Evolutionary conservation across 2,888 invertebrate species (phyloP), one percentile per base, ranked within the genome.

Genomic region (Erynnis tages): DNA sequence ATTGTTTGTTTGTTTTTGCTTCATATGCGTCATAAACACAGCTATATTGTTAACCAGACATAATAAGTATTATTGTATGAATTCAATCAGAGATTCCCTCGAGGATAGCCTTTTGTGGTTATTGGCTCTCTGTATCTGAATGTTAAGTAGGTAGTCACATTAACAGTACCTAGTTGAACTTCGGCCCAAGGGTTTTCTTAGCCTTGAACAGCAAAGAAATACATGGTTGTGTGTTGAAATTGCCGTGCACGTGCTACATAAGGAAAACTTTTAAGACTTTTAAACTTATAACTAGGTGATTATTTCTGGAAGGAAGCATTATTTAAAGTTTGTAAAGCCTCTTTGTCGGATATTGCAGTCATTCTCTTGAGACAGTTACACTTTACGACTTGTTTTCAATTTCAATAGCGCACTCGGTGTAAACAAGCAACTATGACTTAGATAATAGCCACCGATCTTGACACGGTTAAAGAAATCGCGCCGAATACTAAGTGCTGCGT

Each of bases 361-460:
- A 63, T 61, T 68, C 60, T 19, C 16, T 19, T 4, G 35, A 59
- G 54, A 60, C 56, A 65, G 57, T 47, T 38, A 60, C 45, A 62
- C 65, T 69, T 71, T 71, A 69, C 60, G 64, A 59, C 66, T 68
- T 61, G 55, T 66, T 73, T 69, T 68, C 62, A 71, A 71, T 71
- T 65, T 63, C 60, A 72, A 78, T 69, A 67, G 58, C 57, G 59
- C 57, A 70, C 61, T 74, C 17, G 29, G 66, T 69, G 65, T 69
- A 69, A 75, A 73, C 70, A 70, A 59, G 60, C 60, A 63, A 60
- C 47, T 60, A 66, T 67, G 74, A 69, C 75, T 77, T 77, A 77
- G 73, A 81, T 83, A 79, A 79, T 77, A 72, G 68, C 56, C 65
- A 70, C 69, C 79, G 85, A 80, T 85, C 86, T 87, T 87, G 84